These are phyloP conservation scores for Sphaerophoria rueppellii DNA, from an alignment of 2,888 invertebrate species.

Conservation along the genomic window DNA sequence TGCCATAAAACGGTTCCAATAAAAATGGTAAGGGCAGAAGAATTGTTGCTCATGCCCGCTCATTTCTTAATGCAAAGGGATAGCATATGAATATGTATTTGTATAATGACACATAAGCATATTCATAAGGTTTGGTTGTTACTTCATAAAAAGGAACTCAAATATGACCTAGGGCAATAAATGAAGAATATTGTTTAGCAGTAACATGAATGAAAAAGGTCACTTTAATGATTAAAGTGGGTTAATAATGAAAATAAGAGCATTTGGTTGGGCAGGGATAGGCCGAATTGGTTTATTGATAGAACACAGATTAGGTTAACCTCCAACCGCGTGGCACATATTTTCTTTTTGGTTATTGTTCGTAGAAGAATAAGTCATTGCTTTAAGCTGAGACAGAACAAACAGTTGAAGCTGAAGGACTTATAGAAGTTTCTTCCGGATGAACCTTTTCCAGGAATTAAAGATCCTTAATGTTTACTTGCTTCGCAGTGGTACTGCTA, in stretches of 20 bases:
- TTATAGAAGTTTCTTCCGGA: too few species aligned
- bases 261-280: neutral
- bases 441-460: too few species aligned
- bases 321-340: too few species aligned
- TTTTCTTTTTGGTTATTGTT: too few species aligned
- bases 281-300: too few species aligned
- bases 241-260: neutral
- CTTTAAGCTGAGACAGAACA: too few species aligned
- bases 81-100: conserved; percentile 26
- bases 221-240: conserved; percentile 4
- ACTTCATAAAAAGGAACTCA: conserved; percentile 26
- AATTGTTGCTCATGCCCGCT: conserved; percentile 26
- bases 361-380: too few species aligned
- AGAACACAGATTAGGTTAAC: too few species aligned
- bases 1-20: conserved; percentile 45
- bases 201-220: conserved; percentile 17
- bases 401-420: too few species aligned
- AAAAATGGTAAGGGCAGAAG: conserved; percentile 11
- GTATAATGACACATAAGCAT: neutral
- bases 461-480: too few species aligned
- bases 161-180: conserved; percentile 28
- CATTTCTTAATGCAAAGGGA: conserved; percentile 1
- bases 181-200: conserved; percentile 20
- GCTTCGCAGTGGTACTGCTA: too few species aligned
- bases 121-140: conserved; percentile 17